These are phyloP conservation scores for Sympetrum striolatum DNA, from an alignment of 2,888 invertebrate genomes.

Conservation along the genomic window DNA sequence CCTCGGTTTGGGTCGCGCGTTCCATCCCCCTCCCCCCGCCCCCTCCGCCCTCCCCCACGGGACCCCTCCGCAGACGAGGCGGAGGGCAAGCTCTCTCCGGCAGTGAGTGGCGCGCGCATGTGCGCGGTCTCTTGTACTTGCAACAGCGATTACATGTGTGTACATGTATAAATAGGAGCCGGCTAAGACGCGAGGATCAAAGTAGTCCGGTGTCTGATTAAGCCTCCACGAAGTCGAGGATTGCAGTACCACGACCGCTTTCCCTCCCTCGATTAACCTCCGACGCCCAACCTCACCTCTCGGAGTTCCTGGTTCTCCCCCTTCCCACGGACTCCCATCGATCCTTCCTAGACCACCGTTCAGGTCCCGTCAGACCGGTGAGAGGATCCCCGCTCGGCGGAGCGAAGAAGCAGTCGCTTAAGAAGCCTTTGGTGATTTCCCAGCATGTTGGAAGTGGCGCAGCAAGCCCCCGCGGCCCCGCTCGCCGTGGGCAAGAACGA, in stretches of 20 bases:
- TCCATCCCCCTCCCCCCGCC: neutral
- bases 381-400: neutral
- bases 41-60: neutral
- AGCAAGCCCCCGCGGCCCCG: neutral
- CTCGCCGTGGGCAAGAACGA: neutral
- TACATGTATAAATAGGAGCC: neutral
- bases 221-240: neutral
- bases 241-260: neutral
- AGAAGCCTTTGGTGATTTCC: neutral
- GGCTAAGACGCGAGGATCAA: neutral
- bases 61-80: neutral
- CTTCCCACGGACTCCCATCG: neutral
- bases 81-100: neutral
- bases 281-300: neutral
- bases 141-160: neutral
- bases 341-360: neutral
- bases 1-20: neutral
- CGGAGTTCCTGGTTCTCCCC: neutral
- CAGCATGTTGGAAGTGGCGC: neutral
- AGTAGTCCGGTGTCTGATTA: neutral
- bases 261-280: neutral
- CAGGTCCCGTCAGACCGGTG: neutral
- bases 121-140: neutral
- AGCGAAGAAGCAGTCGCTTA: neutral
- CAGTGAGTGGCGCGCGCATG: neutral